A percentile compares a stretch with the other conserved stretches of the same genome.
Evolutionary conservation across 2,113 vertebrate genomes (phyloP).

Genomic region (Heterotis niloticus): DNA sequence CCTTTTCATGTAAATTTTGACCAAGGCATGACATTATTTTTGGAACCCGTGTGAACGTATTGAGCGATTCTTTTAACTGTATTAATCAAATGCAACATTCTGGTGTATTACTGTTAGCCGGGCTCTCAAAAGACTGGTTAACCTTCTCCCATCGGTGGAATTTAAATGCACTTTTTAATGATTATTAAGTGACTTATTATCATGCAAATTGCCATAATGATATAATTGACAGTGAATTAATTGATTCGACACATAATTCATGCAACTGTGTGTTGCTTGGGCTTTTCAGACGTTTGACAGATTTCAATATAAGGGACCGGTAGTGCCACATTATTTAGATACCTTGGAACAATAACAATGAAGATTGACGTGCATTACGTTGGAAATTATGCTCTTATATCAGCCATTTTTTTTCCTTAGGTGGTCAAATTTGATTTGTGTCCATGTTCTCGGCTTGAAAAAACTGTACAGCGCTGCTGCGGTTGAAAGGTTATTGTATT

Average conservation of each 20-base stretch:
- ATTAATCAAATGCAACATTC: constrained; percentile 26
- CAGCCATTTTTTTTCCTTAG: background rate
- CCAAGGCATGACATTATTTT: constrained; percentile 18
- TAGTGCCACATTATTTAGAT: constrained; percentile 19
- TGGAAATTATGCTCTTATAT: background rate
- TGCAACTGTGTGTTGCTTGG: constrained; percentile 18
- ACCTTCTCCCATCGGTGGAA: constrained; percentile 23
- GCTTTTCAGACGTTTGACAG: constrained; percentile 17
- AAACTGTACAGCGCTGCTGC: background rate
- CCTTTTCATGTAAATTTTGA: background rate
- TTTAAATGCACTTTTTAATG: constrained; percentile 32
- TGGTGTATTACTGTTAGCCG: constrained; percentile 19
- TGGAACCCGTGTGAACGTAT: constrained; percentile 11
- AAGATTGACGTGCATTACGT: background rate
- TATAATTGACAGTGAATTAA: constrained; percentile 30
- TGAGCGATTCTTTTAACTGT: constrained; percentile 15
- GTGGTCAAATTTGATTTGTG: background rate
- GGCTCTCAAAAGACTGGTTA: constrained; percentile 23
- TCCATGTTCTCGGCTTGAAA: background rate
- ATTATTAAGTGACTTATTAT: constrained; percentile 33
- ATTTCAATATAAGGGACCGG: constrained; percentile 23
- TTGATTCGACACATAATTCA: constrained; percentile 29
- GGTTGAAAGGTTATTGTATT: constrained; percentile 10
- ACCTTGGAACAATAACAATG: constrained; percentile 4
- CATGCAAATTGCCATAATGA: constrained; percentile 35